Conservation (phyloP, 2,797 vertebrate species). For the Myotis vivesi region DNA sequence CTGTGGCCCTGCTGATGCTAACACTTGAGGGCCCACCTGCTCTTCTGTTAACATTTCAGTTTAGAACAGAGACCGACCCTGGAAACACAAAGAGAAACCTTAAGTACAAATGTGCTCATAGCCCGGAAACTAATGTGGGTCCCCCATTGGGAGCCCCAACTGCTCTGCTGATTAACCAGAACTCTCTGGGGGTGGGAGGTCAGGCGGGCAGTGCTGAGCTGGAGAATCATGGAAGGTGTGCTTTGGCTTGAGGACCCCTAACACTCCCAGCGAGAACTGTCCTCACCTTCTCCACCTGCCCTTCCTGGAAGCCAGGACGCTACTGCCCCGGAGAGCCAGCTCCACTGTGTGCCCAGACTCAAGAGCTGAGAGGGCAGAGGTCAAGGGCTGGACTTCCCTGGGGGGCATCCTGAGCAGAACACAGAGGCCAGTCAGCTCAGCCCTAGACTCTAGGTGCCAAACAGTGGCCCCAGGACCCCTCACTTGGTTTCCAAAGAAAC, state of each 20-base stretch:
- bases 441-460: not conserved
- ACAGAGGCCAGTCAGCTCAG: not conserved
- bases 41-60: constrained; percentile 82
- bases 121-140: constrained; percentile 53
- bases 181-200: constrained; percentile 46
- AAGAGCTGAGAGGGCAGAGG: not conserved
- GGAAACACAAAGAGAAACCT: constrained; percentile 72
- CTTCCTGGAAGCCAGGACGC: not conserved
- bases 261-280: not conserved
- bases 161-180: constrained; percentile 82
- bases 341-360: too few species aligned
- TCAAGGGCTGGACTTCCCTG: not conserved
- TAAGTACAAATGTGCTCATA: constrained; percentile 77
- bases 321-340: too few species aligned
- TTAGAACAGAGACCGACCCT: constrained; percentile 81
- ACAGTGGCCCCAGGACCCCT: not conserved
- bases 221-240: not conserved
- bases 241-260: not conserved
- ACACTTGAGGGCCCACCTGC: constrained; percentile 77
- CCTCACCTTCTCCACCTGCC: not conserved
- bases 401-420: not conserved
- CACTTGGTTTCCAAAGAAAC: constrained; percentile 74
- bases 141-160: constrained; percentile 72
- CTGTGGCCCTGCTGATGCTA: constrained; percentile 53
- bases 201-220: not conserved